Percentiles rank a stretch among this genome's conserved stretches.
Conservation (phyloP, 2,113 vertebrate genomes). For the Choloepus hoffmanni region DNA sequence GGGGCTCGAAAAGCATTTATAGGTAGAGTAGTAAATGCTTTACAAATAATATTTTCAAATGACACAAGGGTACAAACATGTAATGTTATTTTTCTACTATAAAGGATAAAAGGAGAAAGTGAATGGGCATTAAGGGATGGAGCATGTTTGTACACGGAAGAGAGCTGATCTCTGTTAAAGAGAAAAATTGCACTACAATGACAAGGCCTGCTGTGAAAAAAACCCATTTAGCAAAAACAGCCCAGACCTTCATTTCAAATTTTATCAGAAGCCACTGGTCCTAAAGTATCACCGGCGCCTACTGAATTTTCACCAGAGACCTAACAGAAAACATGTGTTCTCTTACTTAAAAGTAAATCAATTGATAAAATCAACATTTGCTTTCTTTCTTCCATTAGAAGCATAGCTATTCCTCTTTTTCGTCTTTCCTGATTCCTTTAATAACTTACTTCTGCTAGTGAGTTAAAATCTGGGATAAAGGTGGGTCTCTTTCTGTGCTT, state of each 20-base stretch:
- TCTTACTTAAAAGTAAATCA: constrained; percentile 86
- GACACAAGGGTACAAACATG: not conserved
- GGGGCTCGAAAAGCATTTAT: not conserved
- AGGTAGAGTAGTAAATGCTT: not conserved
- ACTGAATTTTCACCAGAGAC: constrained; percentile 86
- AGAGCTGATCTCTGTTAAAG: constrained; percentile 18
- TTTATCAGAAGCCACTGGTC: constrained; percentile 87
- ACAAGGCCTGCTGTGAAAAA: constrained; percentile 68
- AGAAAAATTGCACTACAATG: constrained; percentile 65
- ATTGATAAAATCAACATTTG: constrained; percentile 86
- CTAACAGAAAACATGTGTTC: constrained; percentile 88
- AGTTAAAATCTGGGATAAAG: constrained; percentile 81
- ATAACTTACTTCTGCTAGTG: constrained; percentile 79
- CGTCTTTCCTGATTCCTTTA: constrained; percentile 81
- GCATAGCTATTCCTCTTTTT: constrained; percentile 79
- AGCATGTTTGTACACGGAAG: not conserved
- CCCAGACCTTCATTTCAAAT: constrained; percentile 82
- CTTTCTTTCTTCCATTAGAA: constrained; percentile 84
- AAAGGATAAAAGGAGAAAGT: not conserved
- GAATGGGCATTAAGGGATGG: not conserved
- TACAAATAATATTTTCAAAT: not conserved
- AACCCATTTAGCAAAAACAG: constrained; percentile 81
- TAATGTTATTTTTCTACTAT: not conserved
- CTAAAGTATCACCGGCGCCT: constrained; percentile 86
- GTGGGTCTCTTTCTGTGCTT: constrained; percentile 77